Percentiles rank a stretch among this genome's conserved stretches.
phyloP scores from a whole-genome alignment of 1,140 invertebrate species.

The Drosophila ogumai region DNA sequence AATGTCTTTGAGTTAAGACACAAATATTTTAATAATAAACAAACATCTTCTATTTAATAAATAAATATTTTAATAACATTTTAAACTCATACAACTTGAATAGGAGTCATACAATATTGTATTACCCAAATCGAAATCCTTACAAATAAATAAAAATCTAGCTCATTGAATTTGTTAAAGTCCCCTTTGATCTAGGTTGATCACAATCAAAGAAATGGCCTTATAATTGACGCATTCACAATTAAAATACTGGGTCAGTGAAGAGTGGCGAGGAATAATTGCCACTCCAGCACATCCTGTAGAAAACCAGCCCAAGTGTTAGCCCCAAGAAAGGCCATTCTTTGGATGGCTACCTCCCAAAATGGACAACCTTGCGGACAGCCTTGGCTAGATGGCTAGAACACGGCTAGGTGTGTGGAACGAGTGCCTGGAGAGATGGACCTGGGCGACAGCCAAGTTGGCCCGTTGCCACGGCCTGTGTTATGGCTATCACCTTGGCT shows the following conservation, averaged over 20 bases:
- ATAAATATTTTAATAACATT: too few relatives aligned
- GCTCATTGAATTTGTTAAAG: not conserved
- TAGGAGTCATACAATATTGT: not conserved
- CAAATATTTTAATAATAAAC: not conserved
- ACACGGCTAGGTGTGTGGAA: slow-evolving; percentile 19
- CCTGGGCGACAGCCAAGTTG: slow-evolving; percentile 31
- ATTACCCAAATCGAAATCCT: too few relatives aligned
- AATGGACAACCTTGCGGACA: slow-evolving; percentile 44
- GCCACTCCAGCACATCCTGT: slow-evolving; percentile 29
- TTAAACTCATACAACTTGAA: fast-evolving
- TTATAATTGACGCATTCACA: slow-evolving; percentile 13
- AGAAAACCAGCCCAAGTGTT: slow-evolving; percentile 7
- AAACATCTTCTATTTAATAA: too few relatives aligned
- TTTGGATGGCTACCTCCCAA: slow-evolving; percentile 22
- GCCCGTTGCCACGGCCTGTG: slow-evolving; percentile 31
- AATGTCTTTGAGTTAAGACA: not conserved
- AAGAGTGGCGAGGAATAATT: not conserved
- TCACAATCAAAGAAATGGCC: not conserved
- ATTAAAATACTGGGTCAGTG: slow-evolving; percentile 29
- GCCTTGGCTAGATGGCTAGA: slow-evolving; percentile 30
- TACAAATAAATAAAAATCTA: not conserved
- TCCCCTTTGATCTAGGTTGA: not conserved
- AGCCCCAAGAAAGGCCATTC: slow-evolving; percentile 25
- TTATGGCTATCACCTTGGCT: slow-evolving; percentile 63
- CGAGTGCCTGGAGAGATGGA: slow-evolving; percentile 39